A percentile compares a stretch with the other conserved stretches of the same genome.
Conservation (phyloP, 2,888 invertebrate species). For the Andrena bicolor region DNA sequence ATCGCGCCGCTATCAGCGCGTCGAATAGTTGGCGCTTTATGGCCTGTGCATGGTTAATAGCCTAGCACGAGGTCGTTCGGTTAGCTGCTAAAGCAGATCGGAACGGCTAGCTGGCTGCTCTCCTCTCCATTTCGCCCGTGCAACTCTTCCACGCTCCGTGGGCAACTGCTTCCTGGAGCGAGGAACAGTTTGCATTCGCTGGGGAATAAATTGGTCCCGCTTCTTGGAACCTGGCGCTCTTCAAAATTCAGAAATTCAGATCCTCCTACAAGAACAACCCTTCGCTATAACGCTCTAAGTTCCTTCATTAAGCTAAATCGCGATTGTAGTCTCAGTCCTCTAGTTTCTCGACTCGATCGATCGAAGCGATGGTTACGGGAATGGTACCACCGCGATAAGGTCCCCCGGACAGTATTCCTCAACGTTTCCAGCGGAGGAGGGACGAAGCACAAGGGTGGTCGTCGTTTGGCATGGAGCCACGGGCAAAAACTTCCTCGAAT, state of each 20-base stretch:
- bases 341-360: no score
- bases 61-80: constrained; percentile 23
- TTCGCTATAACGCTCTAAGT: no score
- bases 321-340: no score
- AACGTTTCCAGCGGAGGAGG: background rate
- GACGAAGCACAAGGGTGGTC: background rate
- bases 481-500: constrained; percentile 46
- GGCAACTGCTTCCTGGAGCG: constrained; percentile 13
- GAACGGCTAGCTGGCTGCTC: background rate
- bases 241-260: no score
- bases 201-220: constrained; percentile 11
- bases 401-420: background rate
- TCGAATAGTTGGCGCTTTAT: constrained; percentile 67
- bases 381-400: background rate
- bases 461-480: constrained; percentile 10
- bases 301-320: no score
- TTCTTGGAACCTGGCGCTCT: background rate
- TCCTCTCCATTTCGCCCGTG: background rate
- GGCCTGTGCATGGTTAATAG: constrained; percentile 58
- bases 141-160: background rate
- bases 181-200: background rate
- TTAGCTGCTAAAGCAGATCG: constrained; percentile 15
- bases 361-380: background rate
- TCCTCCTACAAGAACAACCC: no score
- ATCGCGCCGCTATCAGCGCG: constrained; percentile 56